Percentiles rank a stretch among this genome's conserved stretches.
Conservation (phyloP, 2,888 invertebrate species). For the Aleiodes testaceus region DNA sequence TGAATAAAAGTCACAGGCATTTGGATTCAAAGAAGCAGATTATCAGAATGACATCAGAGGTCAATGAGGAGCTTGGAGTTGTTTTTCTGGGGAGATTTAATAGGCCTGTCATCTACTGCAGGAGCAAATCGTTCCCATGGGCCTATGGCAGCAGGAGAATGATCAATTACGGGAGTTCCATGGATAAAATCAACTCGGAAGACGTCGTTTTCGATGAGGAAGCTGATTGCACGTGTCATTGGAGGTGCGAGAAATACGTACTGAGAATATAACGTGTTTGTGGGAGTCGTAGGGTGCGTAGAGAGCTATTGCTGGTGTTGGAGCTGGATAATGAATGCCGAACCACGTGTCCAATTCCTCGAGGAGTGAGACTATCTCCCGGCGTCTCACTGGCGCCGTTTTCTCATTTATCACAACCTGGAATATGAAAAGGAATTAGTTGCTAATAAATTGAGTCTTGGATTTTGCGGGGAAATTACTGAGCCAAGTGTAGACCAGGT, state of each 20-base stretch:
- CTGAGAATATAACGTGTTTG: slow-evolving; percentile 79
- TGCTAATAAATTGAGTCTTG: slow-evolving; percentile 65
- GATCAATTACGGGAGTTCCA: slow-evolving; percentile 56
- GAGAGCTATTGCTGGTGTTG: slow-evolving; percentile 80
- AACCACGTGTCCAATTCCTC: slow-evolving; percentile 82
- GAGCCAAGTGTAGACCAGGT: slow-evolving; percentile 67
- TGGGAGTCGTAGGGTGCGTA: slow-evolving; percentile 81
- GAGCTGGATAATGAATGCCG: slow-evolving; percentile 77
- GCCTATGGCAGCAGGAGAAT: slow-evolving; percentile 56
- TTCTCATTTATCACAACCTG: slow-evolving; percentile 79
- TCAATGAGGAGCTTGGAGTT: slow-evolving; percentile 47
- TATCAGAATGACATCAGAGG: slow-evolving; percentile 47
- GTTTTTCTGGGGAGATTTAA: slow-evolving; percentile 54
- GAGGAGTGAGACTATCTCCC: slow-evolving; percentile 83
- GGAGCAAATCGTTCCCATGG: slow-evolving; percentile 60
- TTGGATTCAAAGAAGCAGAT: neutral
- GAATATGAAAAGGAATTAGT: slow-evolving; percentile 33
- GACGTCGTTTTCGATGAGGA: slow-evolving; percentile 52
- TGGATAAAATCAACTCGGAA: slow-evolving; percentile 46
- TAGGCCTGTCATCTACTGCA: slow-evolving; percentile 54
- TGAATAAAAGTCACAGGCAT: slow-evolving; percentile 38
- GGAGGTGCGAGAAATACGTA: slow-evolving; percentile 56
- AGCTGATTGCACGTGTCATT: slow-evolving; percentile 49
- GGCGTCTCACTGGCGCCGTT: slow-evolving; percentile 75
- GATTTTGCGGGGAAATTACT: slow-evolving; percentile 77